Conservation (phyloP, 2,797 vertebrate species). For the Microctenopoma stevenorrisi region DNA sequence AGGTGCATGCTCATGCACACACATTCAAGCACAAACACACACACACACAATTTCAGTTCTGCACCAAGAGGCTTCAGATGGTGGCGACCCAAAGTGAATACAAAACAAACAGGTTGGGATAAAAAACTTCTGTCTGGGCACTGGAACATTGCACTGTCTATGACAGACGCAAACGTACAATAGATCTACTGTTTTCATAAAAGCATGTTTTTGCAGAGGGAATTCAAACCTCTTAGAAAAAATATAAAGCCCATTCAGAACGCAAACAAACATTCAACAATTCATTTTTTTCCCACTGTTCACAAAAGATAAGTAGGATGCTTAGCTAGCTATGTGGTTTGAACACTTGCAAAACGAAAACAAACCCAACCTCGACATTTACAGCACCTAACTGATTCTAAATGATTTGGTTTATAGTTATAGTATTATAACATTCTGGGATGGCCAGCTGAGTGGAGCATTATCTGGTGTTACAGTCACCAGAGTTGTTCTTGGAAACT, state of each 20-base stretch:
- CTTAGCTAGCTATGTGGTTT: too few species aligned
- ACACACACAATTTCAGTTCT: constrained; percentile 13
- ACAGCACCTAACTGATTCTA: too few species aligned
- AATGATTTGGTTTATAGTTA: too few species aligned
- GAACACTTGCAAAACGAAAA: too few species aligned
- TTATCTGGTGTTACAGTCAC: too few species aligned
- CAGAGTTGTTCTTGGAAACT: too few species aligned
- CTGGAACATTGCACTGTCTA: constrained; percentile 10
- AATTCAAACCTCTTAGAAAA: neutral
- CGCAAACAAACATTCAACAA: neutral
- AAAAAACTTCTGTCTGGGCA: constrained; percentile 5
- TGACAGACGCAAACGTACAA: constrained; percentile 2
- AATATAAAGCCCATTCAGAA: neutral
- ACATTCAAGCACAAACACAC: constrained; percentile 3
- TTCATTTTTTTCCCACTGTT: too few species aligned
- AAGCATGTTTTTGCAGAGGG: neutral
- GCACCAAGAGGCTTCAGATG: constrained; percentile 48
- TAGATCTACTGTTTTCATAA: constrained; percentile 1
- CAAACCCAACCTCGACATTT: too few species aligned
- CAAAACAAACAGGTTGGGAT: constrained; percentile 27
- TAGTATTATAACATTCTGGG: too few species aligned
- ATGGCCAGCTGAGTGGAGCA: too few species aligned
- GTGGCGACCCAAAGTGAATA: constrained; percentile 50
- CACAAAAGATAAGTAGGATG: too few species aligned
- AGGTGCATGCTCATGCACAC: constrained; percentile 26